Conservation (phyloP, 2,113 vertebrate genomes). For the Nothocercus nigrocapillus region DNA sequence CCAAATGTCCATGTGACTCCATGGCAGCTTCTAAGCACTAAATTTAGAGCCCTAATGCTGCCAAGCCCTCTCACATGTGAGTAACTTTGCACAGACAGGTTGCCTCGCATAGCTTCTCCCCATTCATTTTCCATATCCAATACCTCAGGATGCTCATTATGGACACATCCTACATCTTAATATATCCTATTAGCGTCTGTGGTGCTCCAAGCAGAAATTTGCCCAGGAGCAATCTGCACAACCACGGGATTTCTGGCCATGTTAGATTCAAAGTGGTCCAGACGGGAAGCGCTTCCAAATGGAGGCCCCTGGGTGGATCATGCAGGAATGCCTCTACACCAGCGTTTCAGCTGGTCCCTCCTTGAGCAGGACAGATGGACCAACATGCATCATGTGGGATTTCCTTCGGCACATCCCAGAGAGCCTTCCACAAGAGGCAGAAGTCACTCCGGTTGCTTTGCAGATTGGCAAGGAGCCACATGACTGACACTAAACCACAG, state of each 20-base stretch:
- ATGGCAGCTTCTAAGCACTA: not conserved
- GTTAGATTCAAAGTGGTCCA: not conserved
- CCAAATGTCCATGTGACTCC: not conserved
- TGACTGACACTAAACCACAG: rapidly evolving
- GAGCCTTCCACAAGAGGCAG: not conserved
- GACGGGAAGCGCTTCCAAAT: not conserved
- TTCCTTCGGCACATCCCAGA: not conserved
- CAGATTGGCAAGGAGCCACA: not conserved
- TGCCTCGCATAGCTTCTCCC: not conserved
- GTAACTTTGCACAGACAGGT: not conserved
- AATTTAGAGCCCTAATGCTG: constrained; percentile 16
- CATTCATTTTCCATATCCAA: not conserved
- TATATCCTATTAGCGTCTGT: not conserved
- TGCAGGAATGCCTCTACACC: not conserved
- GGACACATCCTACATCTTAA: not conserved
- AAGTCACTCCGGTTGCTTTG: not conserved
- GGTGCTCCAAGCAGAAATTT: not conserved
- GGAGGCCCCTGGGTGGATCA: rapidly evolving
- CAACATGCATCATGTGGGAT: not conserved
- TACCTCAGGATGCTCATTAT: not conserved
- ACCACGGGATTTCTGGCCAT: not conserved
- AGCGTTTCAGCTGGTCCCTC: too few relatives aligned
- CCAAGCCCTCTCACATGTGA: not conserved
- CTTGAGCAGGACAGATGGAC: not conserved
- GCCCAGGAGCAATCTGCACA: not conserved